These are phyloP conservation scores for Rhinoderma darwinii DNA, from an alignment of 2,113 vertebrate genomes.

Conservation along the genomic window DNA sequence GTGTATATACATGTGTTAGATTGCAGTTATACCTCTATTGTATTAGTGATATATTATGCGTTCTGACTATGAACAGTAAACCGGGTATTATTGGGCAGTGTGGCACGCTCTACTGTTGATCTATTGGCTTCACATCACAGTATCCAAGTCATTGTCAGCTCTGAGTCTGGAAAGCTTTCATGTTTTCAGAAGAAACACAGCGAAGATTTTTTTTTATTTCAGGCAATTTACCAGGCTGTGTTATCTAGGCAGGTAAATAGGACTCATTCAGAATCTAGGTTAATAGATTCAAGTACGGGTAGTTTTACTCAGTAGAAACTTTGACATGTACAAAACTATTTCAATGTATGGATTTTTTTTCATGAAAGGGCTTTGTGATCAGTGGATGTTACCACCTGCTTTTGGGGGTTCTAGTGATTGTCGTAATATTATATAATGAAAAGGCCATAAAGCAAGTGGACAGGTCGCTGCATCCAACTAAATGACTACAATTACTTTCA, in stretches of 20 bases:
- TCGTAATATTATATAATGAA: no score
- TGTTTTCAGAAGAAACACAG: not conserved
- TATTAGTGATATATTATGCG: no score
- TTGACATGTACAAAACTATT: no score
- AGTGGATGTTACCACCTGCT: no score
- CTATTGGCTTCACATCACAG: constrained; percentile 17
- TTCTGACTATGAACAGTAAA: not conserved
- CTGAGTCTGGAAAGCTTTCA: not conserved
- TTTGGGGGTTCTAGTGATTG: no score
- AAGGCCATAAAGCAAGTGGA: no score
- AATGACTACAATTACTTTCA: no score
- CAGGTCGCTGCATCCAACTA: no score
- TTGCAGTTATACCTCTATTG: not conserved
- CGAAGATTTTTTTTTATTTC: not conserved
- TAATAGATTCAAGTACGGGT: no score
- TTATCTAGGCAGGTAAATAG: not conserved
- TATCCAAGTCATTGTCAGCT: not conserved
- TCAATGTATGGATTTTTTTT: no score
- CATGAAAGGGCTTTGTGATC: no score
- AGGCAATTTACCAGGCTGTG: not conserved
- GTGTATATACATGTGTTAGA: not conserved
- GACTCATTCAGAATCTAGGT: not conserved
- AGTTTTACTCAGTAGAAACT: no score
- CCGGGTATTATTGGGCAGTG: not conserved
- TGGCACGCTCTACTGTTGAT: not conserved